Evolutionary conservation across 2,797 vertebrate species (phyloP), one percentile per base, ranked within the genome.

Genomic region (Varecia variegata): DNA sequence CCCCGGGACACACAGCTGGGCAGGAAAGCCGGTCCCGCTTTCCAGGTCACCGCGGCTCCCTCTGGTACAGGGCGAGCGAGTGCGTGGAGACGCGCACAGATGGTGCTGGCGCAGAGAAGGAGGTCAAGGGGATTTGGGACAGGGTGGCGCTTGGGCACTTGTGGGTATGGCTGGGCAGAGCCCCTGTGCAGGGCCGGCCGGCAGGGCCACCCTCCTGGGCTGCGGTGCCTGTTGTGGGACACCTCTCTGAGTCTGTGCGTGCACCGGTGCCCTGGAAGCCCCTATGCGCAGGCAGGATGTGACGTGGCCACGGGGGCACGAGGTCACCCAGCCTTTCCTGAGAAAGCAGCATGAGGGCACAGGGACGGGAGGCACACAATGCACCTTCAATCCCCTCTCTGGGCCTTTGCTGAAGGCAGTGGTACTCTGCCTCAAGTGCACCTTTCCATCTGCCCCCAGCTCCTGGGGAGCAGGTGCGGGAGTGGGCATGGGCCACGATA

Each of bases 1-100:
- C 82, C 94, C 95, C 85, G 54, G 93, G 97, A 81, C 65, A 95
- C 88, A 94, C 95, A 96, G 95, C 97, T 97, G 97, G 96, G 62
- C 88, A 82, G 92, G 50, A 68, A 71, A 93, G 13, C 62, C 91
- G 54, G 90, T 10, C n/a, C 92, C 60, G 21, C 80, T 95, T 95
- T 97, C 94, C 97, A 96, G 97, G 96, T 97, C 97, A 95, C 85
- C 27, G 89, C 14, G 0, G 83, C 73, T 87, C 58, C 50, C 27
- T 21, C 13, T 81, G 43, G 67, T 20, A 17, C 80, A 92, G 40
- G 70, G 50, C 21, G 35, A 43, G 47, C 1, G 0, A 52, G 67
- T 5, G 40, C 2, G 0, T 52, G 30, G 38, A 45, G 45, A 85
- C 14, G 9, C 15, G 27, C 76, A 67, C 93, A 94, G 80, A 40